Evolutionary conservation across 2,797 vertebrate genomes (phyloP).

Genomic region (Premnoplex brunnescens): DNA sequence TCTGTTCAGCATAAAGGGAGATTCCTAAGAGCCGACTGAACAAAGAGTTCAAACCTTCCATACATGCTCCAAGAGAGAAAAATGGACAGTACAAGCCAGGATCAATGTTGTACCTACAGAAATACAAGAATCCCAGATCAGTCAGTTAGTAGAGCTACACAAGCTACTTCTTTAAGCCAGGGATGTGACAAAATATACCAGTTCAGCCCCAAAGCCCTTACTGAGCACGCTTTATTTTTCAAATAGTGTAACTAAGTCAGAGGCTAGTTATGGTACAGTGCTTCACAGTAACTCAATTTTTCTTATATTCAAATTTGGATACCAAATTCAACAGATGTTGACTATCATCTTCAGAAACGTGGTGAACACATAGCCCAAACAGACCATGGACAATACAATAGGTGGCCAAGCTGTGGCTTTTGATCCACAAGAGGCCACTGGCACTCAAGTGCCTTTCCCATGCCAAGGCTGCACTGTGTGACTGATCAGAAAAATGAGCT

Average conservation of each 20-base stretch:
- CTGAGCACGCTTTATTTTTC: neutral
- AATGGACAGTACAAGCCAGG: slow-evolving; percentile 93
- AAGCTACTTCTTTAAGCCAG: neutral
- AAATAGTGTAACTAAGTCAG: neutral
- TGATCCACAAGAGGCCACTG: neutral
- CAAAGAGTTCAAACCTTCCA: slow-evolving; percentile 93
- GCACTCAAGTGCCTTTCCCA: neutral
- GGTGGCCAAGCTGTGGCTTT: neutral
- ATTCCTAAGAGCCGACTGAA: slow-evolving; percentile 91
- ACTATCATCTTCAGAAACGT: neutral
- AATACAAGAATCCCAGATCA: neutral
- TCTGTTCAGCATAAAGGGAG: slow-evolving; percentile 87
- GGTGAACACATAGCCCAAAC: neutral
- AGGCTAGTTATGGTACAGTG: neutral
- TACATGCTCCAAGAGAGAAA: slow-evolving; percentile 93
- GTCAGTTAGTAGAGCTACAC: neutral
- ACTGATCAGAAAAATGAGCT: neutral
- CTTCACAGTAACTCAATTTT: neutral
- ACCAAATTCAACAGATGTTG: neutral
- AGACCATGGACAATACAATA: neutral
- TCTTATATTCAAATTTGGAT: neutral
- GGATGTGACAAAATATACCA: neutral
- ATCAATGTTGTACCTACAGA: slow-evolving; percentile 91
- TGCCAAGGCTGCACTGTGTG: neutral
- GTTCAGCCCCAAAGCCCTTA: neutral